phyloP scores from a whole-genome alignment of 2,113 vertebrate genomes.

The Lophotis ruficrista region DNA sequence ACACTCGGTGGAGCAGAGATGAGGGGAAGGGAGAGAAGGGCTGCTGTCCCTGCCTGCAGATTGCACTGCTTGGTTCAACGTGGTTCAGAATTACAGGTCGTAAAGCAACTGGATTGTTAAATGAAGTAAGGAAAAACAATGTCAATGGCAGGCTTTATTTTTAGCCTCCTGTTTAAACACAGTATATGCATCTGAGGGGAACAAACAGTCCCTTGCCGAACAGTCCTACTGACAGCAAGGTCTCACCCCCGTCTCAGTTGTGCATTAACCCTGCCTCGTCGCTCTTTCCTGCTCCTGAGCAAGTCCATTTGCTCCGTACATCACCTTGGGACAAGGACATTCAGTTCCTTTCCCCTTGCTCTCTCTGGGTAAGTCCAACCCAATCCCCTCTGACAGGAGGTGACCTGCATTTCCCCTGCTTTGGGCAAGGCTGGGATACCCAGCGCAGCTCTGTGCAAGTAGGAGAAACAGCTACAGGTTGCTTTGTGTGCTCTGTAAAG shows the following conservation, averaged over 20 bases:
- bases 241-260: background rate
- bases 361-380: background rate
- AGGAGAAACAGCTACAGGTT: background rate
- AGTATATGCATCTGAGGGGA: constrained; percentile 30
- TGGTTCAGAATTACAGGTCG: constrained; percentile 54
- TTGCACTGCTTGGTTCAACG: background rate
- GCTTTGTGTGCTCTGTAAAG: background rate
- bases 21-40: background rate
- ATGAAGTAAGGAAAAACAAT: constrained; percentile 66
- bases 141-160: constrained; percentile 54
- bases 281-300: constrained; percentile 2
- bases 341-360: background rate
- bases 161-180: constrained; percentile 46
- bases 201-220: constrained; percentile 51
- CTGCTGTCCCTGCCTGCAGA: background rate
- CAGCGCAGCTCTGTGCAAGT: background rate
- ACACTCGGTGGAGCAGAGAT: constrained; percentile 37
- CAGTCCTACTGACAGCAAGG: constrained; percentile 27
- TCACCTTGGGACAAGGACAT: background rate
- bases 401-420: background rate
- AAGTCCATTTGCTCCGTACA: background rate
- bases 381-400: background rate
- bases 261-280: constrained; percentile 7
- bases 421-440: background rate
- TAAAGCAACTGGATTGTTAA: constrained; percentile 63